Base-by-base conservation (phyloP, 2,888 invertebrate genomes). In the Gastracanthus pulcherrimus region DNA sequence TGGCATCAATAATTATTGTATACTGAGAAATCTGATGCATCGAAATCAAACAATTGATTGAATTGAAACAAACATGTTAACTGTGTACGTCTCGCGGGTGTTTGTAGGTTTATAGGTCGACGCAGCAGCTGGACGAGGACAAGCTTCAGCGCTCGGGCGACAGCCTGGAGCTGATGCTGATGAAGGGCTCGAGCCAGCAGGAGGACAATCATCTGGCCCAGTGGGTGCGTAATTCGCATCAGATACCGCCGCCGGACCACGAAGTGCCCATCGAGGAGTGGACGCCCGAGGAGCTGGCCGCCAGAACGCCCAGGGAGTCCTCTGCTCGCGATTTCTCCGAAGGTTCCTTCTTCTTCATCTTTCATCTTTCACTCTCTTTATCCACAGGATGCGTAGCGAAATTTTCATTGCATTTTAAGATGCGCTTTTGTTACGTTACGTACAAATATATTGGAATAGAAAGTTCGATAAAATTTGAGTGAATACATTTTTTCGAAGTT, bases 141-240 rank as follows among this genome's bases (percentile, higher is more conserved):
- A 80, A 82, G 11, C 78, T 82, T 26, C 83, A 83, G 13, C 76
- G 81, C 48, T 82, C 85, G 64, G 81, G 83, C 7, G 84, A 86
- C 60, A 84, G 82, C 55, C 66, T 86, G 19, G 87, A 86, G 19
- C 80, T 84, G 26, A 85, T 86, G 80, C 41, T 85, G 23, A 84
- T 85, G 31, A 84, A 86, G 67, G 36, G 26, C 36, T 62, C 79
- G 34, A 71, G 48, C 29, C 85, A 86, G 36, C 85, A 83, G 48
- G 86, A 87, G 82, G 86, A 87, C 82, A 89, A 90, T 83, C 88
- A 90, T 66, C 81, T 89, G 82, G 91, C 89, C 23, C 91, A 91
- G 76, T 91, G 91, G 91, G 91, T 91, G 55, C 88, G 88, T 66
- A 89, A 91, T 82, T 91, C 91, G 2, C 90, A 91, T 71, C 90